Evolutionary conservation across 2,113 vertebrate genomes (phyloP), one percentile per base, ranked within the genome.

Genomic region (Perccottus glenii): DNA sequence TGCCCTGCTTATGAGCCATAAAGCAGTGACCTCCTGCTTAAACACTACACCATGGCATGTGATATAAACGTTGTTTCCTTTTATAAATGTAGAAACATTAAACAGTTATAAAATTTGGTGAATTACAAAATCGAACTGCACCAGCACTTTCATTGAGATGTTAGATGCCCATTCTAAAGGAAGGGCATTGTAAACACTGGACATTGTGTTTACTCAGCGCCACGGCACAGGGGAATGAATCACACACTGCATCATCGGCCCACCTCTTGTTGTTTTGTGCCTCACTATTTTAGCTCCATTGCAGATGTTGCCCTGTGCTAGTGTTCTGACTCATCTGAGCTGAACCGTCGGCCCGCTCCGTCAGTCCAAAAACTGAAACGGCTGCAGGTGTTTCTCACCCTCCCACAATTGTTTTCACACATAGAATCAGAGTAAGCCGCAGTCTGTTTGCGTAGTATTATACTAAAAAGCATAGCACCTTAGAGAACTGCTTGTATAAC

Each of bases 141-240:
- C 52, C 36, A 40, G 38, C 8, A 40, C 38, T 40, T 40, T 40
- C 11, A 36, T 15, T 55, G 52, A 55, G 14, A 33, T n/a, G 14
- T 38, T 7, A 8, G 35, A 12, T 15, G 52, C 15, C 52, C 33
- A 55, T 55, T 38, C 32, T 55, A 5, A 55, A 55, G 19, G 19
- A 27, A 27, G 19, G 19, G 19, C 19, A 27, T 27, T 27, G 19
- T 5, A 44, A 67, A 57, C 55, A 53, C 33, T 5, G 55, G 46
- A n/a, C 49, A 5, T 48, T 46, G 63, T 46, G 42, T 14, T 72
- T 56, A 12, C n/a, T 6, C 49, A 36, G 58, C 51, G 5, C 64
- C 67, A 42, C 73, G 74, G 67, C 77, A 82, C 70, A 47, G 62
- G 77, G 60, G 33, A 57, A 67, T 85, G 80, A 84, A 38, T 80